Evolutionary conservation across 2,113 vertebrate genomes (phyloP), one percentile per base, ranked within the genome.

Genomic region (Corapipo altera): DNA sequence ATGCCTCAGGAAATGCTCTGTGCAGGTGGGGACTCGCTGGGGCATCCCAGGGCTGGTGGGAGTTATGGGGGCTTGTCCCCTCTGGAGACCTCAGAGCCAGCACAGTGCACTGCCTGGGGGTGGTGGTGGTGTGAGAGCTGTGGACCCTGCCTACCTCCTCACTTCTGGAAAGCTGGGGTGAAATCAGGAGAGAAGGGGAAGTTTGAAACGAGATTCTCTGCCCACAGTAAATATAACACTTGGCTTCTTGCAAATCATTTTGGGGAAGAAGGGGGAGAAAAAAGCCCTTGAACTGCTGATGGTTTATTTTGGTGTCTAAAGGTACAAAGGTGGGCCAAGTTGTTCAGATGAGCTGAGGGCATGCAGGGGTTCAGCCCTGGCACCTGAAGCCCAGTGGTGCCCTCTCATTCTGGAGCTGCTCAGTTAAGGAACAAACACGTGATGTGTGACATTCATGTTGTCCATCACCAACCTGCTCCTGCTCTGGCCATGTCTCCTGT

Each of bases 361-460:
- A 26, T 2, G 16, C 3, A 8, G 18, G 30, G 48, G 37, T 54
- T 91, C 48, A 62, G 75, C 27, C 33, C 44, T 4, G 6, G 35
- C 26, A 5, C 46, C 37, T 11, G 0, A 18, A 35, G 54, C 73
- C 35, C 5, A 4, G 59, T 61, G 1, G 2, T 49, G 23, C 49
- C 67, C 59, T 48, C 54, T 66, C 2, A 0, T 12, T 13, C 55
- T 9, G 51, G 79, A 70, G 69, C 75, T 55, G 64, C 70, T 61
- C 76, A 18, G 11, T 9, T 4, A 0, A 16, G 22, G 59, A 20
- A 0, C 55, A 11, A 26, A 8, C 4, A 1, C 0, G 18, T 4
- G 3, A 15, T 1, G 11, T 21, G 26, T 22, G 52, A 1, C 2
- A 0, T 4, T 6, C 4, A 1, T 2, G 39, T 2, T 46, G 80